Evolutionary conservation across 2,888 invertebrate genomes (phyloP), one percentile per base, ranked within the genome.

Genomic region (Slavum lentiscoides): DNA sequence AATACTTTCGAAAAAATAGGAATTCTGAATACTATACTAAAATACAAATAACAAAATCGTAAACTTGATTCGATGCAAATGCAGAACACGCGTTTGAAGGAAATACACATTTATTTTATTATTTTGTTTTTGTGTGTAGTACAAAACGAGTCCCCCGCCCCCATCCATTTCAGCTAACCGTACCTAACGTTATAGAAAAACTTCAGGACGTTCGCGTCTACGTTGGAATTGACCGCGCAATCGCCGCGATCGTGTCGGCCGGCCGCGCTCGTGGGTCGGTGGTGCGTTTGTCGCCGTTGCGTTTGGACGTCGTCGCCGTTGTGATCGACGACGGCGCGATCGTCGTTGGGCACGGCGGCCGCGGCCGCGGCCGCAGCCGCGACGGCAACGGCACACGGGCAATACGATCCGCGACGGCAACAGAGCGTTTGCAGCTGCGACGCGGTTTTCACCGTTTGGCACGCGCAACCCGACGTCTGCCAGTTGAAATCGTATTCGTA

Each of bases 181-280:
- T n/a, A 17, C 7, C 30, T 55, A n/a, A 55, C 30, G 2, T 55
- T 74, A 2, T 55, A n/a, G 19, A 74, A 74, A 55, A 74, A 74
- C 0, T 64, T 55, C 21, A 64, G 21, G 19, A 74, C 17, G 6
- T 66, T 74, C 0, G 23, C 21, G 37, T 74, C 74, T 64, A 58
- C n/a, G 23, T 55, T 21, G 2, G n/a, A 19, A 30, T n/a, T 9
- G 21, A 8, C 21, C 17, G 4, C 58, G 11, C 64, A 37, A 49
- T 55, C 74, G 1, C 55, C 55, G 64, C 3, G 70, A 37, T 37
- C 70, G 70, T 58, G 15, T 37, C 58, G 55, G n/a, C 37, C 8
- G 0, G 15, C 2, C 49, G 9, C 64, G 37, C 4, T 30, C 30
- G 30, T 4, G 0, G n/a, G n/a, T 39, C n/a, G n/a, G n/a, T n/a